A percentile compares a stretch with the other conserved stretches of the same genome.
These are phyloP conservation scores for Eristalinus sepulchralis DNA, from an alignment of 2,888 invertebrate genomes.

Conservation along the genomic window DNA sequence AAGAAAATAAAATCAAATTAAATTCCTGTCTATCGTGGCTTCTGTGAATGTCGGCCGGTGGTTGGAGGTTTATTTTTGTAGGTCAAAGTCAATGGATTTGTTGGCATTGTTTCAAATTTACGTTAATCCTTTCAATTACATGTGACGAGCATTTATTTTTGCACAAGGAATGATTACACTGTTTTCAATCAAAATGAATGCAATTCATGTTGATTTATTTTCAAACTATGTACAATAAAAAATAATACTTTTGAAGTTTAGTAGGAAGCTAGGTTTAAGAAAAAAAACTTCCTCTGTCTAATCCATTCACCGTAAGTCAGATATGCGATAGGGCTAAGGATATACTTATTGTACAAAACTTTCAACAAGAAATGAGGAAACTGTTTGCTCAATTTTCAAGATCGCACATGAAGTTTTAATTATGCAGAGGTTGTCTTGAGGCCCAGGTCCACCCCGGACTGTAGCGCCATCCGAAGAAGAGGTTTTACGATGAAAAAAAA, in stretches of 20 bases:
- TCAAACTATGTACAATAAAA: not conserved
- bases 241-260: not conserved
- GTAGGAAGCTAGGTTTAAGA: too few relatives aligned
- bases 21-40: conserved; percentile 20
- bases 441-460: too few relatives aligned
- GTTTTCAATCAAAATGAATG: not conserved
- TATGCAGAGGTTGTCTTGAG: too few relatives aligned
- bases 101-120: conserved; percentile 52
- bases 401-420: too few relatives aligned
- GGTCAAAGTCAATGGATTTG: conserved; percentile 63
- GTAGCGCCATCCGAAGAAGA: too few relatives aligned
- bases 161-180: not conserved
- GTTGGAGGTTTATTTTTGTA: conserved; percentile 46
- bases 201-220: not conserved
- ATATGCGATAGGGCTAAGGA: too few relatives aligned
- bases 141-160: not conserved
- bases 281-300: too few relatives aligned
- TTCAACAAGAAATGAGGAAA: too few relatives aligned
- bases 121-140: not conserved
- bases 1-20: conserved; percentile 25
- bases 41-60: conserved; percentile 1
- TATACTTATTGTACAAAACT: too few relatives aligned
- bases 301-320: too few relatives aligned
- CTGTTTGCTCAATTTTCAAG: too few relatives aligned
- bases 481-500: too few relatives aligned